Conservation (phyloP, 2,888 invertebrate species). For the Malthinus seriepunctatus region DNA sequence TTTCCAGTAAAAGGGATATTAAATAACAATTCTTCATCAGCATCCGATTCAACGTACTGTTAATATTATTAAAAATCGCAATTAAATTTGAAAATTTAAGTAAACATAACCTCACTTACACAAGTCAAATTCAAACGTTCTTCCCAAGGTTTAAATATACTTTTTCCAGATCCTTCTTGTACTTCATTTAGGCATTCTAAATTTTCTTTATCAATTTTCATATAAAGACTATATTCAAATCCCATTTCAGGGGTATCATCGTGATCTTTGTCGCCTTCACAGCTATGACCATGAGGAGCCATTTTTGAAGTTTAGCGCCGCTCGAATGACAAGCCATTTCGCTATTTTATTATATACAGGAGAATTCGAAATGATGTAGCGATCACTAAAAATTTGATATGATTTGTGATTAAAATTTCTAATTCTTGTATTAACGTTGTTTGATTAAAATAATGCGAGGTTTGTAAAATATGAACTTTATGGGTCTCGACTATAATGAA, state of each 20-base stretch:
- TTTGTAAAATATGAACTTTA: too few relatives aligned
- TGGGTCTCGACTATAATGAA: too few relatives aligned
- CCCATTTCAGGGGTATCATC: constrained; percentile 72
- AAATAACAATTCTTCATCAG: constrained; percentile 92
- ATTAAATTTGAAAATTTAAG: background rate
- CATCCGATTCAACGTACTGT: constrained; percentile 95
- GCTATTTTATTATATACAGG: background rate
- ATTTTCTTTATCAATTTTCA: constrained; percentile 86
- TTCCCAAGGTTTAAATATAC: constrained; percentile 92
- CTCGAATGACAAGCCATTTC: background rate
- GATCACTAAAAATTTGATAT: too few relatives aligned
- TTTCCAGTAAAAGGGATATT: constrained; percentile 97
- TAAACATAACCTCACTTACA: constrained; percentile 57
- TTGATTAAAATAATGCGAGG: background rate
- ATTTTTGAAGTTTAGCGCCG: constrained; percentile 49
- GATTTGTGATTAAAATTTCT: too few relatives aligned
- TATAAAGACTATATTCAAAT: constrained; percentile 80
- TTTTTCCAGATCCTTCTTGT: constrained; percentile 82
- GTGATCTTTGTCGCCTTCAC: constrained; percentile 65
- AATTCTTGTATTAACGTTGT: too few relatives aligned
- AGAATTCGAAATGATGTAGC: background rate
- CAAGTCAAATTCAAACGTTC: constrained; percentile 74
- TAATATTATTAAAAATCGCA: constrained; percentile 42
- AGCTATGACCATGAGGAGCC: constrained; percentile 62
- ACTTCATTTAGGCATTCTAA: constrained; percentile 91